These are phyloP conservation scores for Sorex araneus DNA, from an alignment of 2,113 vertebrate species.

Conservation along the genomic window DNA sequence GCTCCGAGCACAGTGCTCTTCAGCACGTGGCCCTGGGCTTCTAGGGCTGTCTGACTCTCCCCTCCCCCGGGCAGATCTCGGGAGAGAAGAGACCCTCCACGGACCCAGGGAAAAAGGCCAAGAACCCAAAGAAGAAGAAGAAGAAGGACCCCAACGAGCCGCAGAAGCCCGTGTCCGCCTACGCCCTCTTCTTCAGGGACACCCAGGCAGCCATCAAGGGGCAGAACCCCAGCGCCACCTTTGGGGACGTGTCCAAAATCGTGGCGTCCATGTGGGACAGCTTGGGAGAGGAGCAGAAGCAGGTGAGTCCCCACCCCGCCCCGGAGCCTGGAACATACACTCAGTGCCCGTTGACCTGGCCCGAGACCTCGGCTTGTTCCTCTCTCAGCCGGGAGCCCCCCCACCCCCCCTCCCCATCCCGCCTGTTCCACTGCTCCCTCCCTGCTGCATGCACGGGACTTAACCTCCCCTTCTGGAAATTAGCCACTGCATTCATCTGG, in stretches of 20 bases:
- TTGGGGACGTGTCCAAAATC: slow-evolving; percentile 98
- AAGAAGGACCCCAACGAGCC: slow-evolving; percentile 99
- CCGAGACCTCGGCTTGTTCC: background rate
- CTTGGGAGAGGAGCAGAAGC: slow-evolving; percentile 98
- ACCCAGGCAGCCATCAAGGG: slow-evolving; percentile 99
- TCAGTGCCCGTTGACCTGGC: background rate
- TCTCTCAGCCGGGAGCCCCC: background rate
- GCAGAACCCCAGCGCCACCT: slow-evolving; percentile 98
- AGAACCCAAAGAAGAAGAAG: slow-evolving; percentile 99
- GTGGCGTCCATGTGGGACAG: slow-evolving; percentile 99
- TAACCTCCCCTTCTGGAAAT: background rate
- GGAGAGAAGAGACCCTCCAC: slow-evolving; percentile 97
- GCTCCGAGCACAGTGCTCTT: too few relatives aligned
- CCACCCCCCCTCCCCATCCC: too few relatives aligned
- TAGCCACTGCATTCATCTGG: too few relatives aligned
- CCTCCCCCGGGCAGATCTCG: slow-evolving; percentile 53
- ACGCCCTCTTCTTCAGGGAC: slow-evolving; percentile 99
- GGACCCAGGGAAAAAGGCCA: slow-evolving; percentile 97
- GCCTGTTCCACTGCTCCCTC: background rate
- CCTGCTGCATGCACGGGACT: background rate
- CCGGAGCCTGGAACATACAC: background rate
- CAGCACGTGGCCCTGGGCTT: too few relatives aligned
- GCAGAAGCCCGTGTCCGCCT: slow-evolving; percentile 98
- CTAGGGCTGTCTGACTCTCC: background rate
- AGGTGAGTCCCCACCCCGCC: slow-evolving; percentile 88